phyloP scores from a whole-genome alignment of 2,797 vertebrate species.

The Argyrosomus regius region DNA sequence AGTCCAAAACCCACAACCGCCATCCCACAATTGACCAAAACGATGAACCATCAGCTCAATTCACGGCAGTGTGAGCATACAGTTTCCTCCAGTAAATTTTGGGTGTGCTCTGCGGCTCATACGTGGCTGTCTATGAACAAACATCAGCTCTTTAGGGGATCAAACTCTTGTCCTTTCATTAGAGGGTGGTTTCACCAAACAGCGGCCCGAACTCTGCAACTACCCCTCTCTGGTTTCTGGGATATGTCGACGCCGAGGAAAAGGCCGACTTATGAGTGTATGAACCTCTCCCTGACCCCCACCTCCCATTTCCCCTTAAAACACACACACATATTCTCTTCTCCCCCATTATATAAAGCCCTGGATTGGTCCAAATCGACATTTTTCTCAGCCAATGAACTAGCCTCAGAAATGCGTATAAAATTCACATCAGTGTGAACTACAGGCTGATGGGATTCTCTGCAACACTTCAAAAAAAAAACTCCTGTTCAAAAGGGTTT shows the following conservation, averaged over 20 bases:
- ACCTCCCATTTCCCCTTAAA: constrained; percentile 38
- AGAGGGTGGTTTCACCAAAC: constrained; percentile 30
- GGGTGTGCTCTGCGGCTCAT: not conserved
- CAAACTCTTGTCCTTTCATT: constrained; percentile 10
- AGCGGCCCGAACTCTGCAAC: not conserved
- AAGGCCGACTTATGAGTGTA: constrained; percentile 21
- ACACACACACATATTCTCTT: constrained; percentile 45
- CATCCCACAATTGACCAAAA: too few relatives aligned
- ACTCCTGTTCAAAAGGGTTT: constrained; percentile 36
- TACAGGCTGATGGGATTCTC: constrained; percentile 49
- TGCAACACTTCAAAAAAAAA: constrained; percentile 37
- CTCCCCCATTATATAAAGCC: constrained; percentile 50
- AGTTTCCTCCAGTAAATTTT: not conserved
- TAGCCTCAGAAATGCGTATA: constrained; percentile 65
- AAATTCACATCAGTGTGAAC: constrained; percentile 66
- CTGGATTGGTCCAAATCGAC: constrained; percentile 37
- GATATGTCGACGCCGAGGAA: constrained; percentile 28
- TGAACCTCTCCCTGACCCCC: constrained; percentile 52
- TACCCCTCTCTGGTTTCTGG: constrained; percentile 29
- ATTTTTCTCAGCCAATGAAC: constrained; percentile 64
- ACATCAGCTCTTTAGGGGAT: constrained; percentile 6
- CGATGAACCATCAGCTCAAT: not conserved
- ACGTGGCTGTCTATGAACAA: not conserved
- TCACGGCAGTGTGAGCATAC: not conserved
- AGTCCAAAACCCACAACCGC: constrained; percentile 1